phyloP scores from a whole-genome alignment of 2,888 invertebrate species.

The Aspidiotus destructor region DNA sequence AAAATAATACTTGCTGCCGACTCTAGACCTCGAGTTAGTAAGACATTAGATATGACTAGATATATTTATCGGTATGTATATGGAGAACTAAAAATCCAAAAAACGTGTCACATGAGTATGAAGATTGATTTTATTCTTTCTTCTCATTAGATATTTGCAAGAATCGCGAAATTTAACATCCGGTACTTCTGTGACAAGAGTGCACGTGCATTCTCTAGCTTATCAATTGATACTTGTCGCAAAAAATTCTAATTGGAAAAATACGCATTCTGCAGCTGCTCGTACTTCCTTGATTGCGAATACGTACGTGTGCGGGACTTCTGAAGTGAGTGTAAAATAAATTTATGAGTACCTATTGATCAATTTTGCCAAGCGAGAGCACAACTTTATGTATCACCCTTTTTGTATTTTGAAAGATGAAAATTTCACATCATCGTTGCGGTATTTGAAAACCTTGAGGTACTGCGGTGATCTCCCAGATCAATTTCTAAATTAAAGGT shows the following conservation, averaged over 20 bases:
- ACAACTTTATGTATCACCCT: too few species aligned
- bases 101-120: not conserved
- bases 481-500: too few species aligned
- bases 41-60: constrained; percentile 71
- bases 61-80: constrained; percentile 48
- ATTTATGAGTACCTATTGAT: too few species aligned
- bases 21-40: constrained; percentile 68
- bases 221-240: constrained; percentile 71
- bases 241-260: constrained; percentile 61
- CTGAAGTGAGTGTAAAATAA: constrained; percentile 44
- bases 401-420: too few species aligned
- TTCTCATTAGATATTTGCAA: constrained; percentile 18
- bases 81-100: not conserved
- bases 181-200: constrained; percentile 55
- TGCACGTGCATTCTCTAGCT: constrained; percentile 79
- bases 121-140: not conserved
- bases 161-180: not conserved
- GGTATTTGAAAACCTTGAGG: too few species aligned
- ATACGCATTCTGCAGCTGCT: constrained; percentile 67
- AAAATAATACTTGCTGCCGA: constrained; percentile 64
- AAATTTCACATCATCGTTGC: too few species aligned
- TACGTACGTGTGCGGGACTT: constrained; percentile 66
- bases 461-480: too few species aligned
- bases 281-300: constrained; percentile 74
- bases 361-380: too few species aligned